Evolutionary conservation across 2,797 vertebrate species (phyloP).

Genomic region (Schizopygopsis malacanthus): DNA sequence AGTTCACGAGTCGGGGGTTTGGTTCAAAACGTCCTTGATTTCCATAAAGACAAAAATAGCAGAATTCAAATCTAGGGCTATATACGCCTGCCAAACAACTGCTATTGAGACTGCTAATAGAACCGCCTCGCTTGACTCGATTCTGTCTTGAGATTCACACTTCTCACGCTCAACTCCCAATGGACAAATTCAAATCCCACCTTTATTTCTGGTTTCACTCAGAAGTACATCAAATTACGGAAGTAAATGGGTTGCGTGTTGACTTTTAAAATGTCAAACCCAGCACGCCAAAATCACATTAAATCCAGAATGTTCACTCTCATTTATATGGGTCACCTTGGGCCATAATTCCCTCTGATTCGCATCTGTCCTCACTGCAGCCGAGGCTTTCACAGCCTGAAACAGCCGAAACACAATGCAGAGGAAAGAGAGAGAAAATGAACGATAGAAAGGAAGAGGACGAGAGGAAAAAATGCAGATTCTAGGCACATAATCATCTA

Average conservation of each 20-base stretch:
- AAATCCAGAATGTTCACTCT: slow-evolving; percentile 26
- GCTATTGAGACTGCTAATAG: not conserved
- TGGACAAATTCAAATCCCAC: not conserved
- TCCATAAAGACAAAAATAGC: not conserved
- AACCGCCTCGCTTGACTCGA: not conserved
- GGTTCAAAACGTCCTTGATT: not conserved
- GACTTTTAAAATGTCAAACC: slow-evolving; percentile 32
- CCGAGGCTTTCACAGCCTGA: slow-evolving; percentile 19
- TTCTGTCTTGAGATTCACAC: not conserved
- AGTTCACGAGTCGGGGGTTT: not conserved
- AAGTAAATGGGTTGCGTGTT: slow-evolving; percentile 16
- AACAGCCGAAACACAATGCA: not conserved
- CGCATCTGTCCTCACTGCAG: slow-evolving; percentile 29
- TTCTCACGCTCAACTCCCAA: slow-evolving; percentile 7
- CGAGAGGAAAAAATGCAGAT: slow-evolving; percentile 9
- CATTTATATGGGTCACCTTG: slow-evolving; percentile 47
- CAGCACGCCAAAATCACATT: slow-evolving; percentile 15
- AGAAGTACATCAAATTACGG: not conserved
- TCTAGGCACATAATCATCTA: slow-evolving; percentile 68
- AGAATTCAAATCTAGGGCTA: not conserved
- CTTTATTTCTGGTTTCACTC: slow-evolving; percentile 18
- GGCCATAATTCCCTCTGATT: slow-evolving; percentile 30
- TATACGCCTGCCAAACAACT: not conserved
- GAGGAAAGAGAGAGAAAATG: slow-evolving; percentile 18
- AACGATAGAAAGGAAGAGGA: slow-evolving; percentile 48